phyloP scores from a whole-genome alignment of 2,113 vertebrate genomes.

The Tangachromis dhanisi region DNA sequence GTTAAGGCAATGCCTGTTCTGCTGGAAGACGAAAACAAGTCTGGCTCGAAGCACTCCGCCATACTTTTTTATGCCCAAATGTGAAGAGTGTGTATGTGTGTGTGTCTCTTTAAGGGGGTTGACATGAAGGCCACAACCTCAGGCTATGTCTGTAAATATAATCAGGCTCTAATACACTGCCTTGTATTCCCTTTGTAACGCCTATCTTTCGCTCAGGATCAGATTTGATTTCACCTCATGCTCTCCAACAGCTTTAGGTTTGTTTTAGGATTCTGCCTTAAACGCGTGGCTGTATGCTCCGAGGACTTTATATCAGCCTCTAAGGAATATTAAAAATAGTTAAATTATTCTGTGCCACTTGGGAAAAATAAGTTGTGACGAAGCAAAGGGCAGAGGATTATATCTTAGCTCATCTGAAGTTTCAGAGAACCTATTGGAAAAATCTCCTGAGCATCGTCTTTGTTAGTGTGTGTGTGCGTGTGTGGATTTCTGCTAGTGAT shows the following conservation, averaged over 20 bases:
- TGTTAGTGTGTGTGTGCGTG: background rate
- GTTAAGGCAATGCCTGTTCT: conserved; percentile 61
- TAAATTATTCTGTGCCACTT: background rate
- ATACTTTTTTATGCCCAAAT: background rate
- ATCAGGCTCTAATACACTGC: conserved; percentile 9
- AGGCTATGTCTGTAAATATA: conserved; percentile 40
- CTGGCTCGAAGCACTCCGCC: conserved; percentile 24
- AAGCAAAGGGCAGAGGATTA: background rate
- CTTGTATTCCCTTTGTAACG: background rate
- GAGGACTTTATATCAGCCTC: background rate
- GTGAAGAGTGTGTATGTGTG: background rate
- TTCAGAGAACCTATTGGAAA: background rate
- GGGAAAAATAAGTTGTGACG: background rate
- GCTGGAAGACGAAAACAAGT: conserved; percentile 58
- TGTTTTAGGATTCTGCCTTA: background rate
- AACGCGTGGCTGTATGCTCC: background rate
- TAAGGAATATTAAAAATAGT: background rate
- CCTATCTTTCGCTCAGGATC: background rate
- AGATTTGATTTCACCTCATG: background rate
- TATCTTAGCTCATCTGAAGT: conserved; percentile 30
- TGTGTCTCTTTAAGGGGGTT: background rate
- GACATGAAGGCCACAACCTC: conserved; percentile 33
- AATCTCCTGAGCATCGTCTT: background rate
- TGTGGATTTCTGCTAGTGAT: background rate
- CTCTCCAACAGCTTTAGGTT: background rate